Evolutionary conservation across 2,113 vertebrate genomes (phyloP).

Genomic region (Psophia crepitans): DNA sequence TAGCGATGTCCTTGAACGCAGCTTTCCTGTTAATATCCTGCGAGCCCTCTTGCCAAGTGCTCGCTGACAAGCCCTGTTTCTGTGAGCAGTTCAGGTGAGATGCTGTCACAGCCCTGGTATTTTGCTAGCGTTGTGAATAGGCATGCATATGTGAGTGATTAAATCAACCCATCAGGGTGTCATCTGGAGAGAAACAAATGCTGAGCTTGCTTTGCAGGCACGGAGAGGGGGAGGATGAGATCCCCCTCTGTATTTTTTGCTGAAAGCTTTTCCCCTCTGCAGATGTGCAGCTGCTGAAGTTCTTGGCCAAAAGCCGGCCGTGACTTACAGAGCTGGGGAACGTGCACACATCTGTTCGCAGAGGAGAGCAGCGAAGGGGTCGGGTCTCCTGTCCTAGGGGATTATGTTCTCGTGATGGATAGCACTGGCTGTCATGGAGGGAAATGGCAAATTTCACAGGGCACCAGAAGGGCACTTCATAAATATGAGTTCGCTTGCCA

Average conservation of each 20-base stretch:
- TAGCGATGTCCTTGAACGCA: neutral
- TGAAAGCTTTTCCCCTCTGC: conserved; percentile 47
- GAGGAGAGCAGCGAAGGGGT: conserved; percentile 1
- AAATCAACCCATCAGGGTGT: conserved; percentile 65
- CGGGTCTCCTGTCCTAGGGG: neutral
- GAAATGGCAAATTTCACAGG: conserved; percentile 24
- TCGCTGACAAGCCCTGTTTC: neutral
- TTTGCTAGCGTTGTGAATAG: neutral
- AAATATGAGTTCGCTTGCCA: neutral
- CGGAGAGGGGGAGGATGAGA: neutral
- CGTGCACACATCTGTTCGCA: conserved; percentile 33
- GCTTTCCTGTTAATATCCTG: neutral
- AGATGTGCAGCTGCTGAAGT: conserved; percentile 54
- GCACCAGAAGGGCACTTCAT: neutral
- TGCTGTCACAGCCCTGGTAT: conserved; percentile 38
- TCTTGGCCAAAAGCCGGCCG: conserved; percentile 14
- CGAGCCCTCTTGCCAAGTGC: neutral
- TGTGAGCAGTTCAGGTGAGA: conserved; percentile 41
- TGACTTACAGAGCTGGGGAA: conserved; percentile 5
- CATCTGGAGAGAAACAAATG: conserved; percentile 42
- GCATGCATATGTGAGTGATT: conserved; percentile 46
- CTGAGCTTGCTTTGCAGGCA: conserved; percentile 15
- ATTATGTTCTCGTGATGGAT: neutral
- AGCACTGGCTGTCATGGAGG: neutral
- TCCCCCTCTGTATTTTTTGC: neutral